These are phyloP conservation scores for Planiliza haematocheilus DNA, from an alignment of 2,113 vertebrate species.

Conservation along the genomic window DNA sequence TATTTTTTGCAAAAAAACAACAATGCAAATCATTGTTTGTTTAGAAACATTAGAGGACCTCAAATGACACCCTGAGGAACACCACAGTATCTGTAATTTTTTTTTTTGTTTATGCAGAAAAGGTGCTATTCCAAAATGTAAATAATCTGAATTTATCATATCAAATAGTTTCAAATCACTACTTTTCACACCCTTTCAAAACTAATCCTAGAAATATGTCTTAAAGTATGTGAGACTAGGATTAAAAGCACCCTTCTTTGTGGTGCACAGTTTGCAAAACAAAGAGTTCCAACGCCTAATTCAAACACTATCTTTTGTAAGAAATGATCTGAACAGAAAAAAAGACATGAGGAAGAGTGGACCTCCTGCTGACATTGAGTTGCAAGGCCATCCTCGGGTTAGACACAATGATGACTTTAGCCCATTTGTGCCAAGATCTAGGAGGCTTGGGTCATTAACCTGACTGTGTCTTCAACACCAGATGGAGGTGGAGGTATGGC, in stretches of 20 bases:
- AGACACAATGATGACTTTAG: conserved; percentile 69
- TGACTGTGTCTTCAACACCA: conserved; percentile 51
- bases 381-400: conserved; percentile 57
- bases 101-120: too few species aligned
- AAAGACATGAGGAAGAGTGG: conserved; percentile 27
- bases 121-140: too few species aligned
- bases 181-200: too few species aligned
- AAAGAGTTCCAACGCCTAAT: not conserved
- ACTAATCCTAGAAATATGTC: too few species aligned
- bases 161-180: too few species aligned
- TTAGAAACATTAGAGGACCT: not conserved
- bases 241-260: too few species aligned
- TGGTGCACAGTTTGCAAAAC: not conserved
- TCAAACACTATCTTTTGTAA: conserved; percentile 11
- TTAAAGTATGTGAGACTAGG: too few species aligned
- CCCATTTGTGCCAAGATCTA: conserved; percentile 43
- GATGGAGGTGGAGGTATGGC: conserved; percentile 69
- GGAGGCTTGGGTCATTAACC: conserved; percentile 66
- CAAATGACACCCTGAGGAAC: not conserved
- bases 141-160: too few species aligned
- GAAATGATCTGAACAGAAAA: conserved; percentile 35
- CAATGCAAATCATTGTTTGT: too few species aligned
- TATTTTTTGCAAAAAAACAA: too few species aligned
- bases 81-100: not conserved
- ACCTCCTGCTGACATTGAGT: conserved; percentile 57